phyloP scores from a whole-genome alignment of 1,140 invertebrate genomes.

The Sitophilus oryzae region DNA sequence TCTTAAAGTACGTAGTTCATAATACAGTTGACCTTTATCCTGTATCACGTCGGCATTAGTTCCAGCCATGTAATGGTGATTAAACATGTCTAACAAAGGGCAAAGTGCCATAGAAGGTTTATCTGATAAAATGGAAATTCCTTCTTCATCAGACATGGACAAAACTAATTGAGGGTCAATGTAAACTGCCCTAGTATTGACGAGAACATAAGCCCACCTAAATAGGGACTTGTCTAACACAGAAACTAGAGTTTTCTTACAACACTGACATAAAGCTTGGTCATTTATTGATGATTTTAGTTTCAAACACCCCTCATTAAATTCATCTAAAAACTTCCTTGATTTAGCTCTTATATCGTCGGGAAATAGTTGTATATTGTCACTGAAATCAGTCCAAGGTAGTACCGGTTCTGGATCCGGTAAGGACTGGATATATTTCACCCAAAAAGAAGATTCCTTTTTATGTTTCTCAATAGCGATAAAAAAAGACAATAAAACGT shows the following conservation, averaged over 20 bases:
- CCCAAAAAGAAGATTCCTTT: constrained; percentile 41
- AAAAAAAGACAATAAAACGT: constrained; percentile 57
- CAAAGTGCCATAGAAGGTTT: constrained; percentile 61
- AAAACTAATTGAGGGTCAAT: constrained; percentile 39
- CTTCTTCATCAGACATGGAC: constrained; percentile 21
- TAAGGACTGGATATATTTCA: constrained; percentile 54
- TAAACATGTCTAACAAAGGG: constrained; percentile 74
- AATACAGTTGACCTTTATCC: constrained; percentile 43
- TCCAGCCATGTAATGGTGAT: constrained; percentile 57
- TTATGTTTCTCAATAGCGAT: constrained; percentile 51
- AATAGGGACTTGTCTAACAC: constrained; percentile 46
- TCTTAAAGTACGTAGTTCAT: constrained; percentile 50
- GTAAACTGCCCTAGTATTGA: constrained; percentile 71
- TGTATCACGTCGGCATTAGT: constrained; percentile 48
- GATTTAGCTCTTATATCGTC: constrained; percentile 38
- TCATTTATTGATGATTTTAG: constrained; percentile 30
- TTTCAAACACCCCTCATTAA: constrained; percentile 34
- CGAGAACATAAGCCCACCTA: constrained; percentile 60
- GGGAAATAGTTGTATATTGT: constrained; percentile 41
- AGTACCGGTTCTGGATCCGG: constrained; percentile 51
- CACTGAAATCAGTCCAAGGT: constrained; percentile 45
- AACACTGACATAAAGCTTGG: constrained; percentile 7
- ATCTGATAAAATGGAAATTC: constrained; percentile 40
- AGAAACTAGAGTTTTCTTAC: constrained; percentile 24
- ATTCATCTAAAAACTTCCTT: constrained; percentile 40